These are phyloP conservation scores for Myocastor coypus DNA, from an alignment of 2,113 vertebrate species.

Conservation along the genomic window DNA sequence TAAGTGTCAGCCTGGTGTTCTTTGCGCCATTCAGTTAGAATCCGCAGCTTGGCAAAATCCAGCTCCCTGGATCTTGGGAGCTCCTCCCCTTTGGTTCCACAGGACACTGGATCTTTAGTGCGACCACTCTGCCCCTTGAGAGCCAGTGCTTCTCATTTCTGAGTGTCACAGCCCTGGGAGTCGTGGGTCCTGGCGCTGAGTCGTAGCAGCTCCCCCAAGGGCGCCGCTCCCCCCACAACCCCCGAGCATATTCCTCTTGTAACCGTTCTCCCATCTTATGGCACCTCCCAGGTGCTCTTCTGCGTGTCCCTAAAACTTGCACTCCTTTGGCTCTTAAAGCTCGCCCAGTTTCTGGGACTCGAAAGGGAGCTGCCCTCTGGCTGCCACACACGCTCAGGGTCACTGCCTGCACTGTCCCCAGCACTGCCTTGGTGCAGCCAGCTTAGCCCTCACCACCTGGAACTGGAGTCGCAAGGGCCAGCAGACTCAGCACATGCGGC, in stretches of 20 bases:
- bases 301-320: background rate
- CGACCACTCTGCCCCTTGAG: background rate
- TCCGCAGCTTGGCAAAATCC: background rate
- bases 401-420: background rate
- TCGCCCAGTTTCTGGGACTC: background rate
- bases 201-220: background rate
- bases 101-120: background rate
- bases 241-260: background rate
- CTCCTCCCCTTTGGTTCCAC: background rate
- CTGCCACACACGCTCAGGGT: background rate
- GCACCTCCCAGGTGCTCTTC: background rate
- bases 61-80: background rate
- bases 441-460: background rate
- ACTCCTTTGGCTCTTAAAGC: background rate
- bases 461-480: background rate
- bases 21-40: background rate
- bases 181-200: background rate
- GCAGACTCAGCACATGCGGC: background rate
- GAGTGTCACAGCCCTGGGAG: background rate
- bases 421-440: background rate
- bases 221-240: background rate
- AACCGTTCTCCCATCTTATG: accelerated
- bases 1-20: background rate
- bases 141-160: background rate
- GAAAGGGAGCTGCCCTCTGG: background rate